Conservation (phyloP, 2,113 vertebrate genomes). For the Vanacampus margaritifer region DNA sequence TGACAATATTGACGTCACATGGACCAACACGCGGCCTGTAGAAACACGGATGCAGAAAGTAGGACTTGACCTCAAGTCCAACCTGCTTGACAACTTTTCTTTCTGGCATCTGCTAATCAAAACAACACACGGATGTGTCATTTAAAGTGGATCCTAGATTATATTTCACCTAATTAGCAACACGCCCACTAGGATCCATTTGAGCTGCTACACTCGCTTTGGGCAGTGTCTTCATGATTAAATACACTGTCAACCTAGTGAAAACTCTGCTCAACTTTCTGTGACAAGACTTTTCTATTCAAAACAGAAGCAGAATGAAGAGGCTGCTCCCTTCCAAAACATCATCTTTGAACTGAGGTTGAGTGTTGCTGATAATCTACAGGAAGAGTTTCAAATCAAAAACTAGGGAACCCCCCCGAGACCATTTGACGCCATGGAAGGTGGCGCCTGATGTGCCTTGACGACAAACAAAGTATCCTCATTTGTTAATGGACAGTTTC, state of each 20-base stretch:
- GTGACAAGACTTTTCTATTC: neutral
- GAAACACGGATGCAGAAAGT: no score
- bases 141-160: slow-evolving; percentile 25
- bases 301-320: slow-evolving; percentile 1
- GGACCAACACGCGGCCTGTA: no score
- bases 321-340: neutral
- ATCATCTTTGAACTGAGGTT: slow-evolving; percentile 8
- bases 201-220: slow-evolving; percentile 5
- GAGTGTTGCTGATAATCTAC: neutral
- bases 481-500: slow-evolving; percentile 26
- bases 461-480: slow-evolving; percentile 52
- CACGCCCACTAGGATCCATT: neutral
- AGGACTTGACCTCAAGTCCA: neutral
- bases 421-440: slow-evolving; percentile 28
- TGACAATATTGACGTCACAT: no score
- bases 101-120: slow-evolving; percentile 3
- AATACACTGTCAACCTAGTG: neutral
- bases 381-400: slow-evolving; percentile 4
- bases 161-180: slow-evolving; percentile 22
- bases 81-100: slow-evolving; percentile 17
- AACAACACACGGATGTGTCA: slow-evolving; percentile 4
- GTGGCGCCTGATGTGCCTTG: slow-evolving; percentile 8
- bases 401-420: neutral
- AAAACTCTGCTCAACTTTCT: neutral
- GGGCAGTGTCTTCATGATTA: slow-evolving; percentile 5